Evolutionary conservation across 2,888 invertebrate genomes (phyloP), one percentile per base, ranked within the genome.

Genomic region (Nymphalis c-album): DNA sequence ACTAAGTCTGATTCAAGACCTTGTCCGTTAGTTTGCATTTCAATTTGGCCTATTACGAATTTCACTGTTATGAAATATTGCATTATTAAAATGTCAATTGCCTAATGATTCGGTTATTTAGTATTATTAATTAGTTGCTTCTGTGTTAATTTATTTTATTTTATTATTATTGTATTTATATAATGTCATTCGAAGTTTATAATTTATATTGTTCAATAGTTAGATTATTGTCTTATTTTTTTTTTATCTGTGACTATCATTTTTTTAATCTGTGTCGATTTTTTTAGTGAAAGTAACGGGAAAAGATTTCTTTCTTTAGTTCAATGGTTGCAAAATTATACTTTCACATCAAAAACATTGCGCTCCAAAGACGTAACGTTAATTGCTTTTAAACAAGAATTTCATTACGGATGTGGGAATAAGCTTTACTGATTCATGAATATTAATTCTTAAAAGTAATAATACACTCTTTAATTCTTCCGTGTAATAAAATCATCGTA

Each of bases 21-120:
- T 66, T 60, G 65, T 61, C 60, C 8, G 48, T 61, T 61, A 64
- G 46, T 64, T 64, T 51, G 31, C 66, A 66, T 66, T 66, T 66
- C 65, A 66, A 61, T 66, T 66, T 66, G 31, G 66, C 66, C 66
- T 66, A 61, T 66, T 66, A 66, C 66, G 55, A 61, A 61, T 78
- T 77, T 77, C 75, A 74, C 75, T 72, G 73, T 78, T 78, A 77
- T 77, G 78, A 78, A 77, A 77, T 64, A 64, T 72, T 69, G 76
- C 77, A 73, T 73, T 75, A 75, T 72, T 75, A 72, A 76, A 74
- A 74, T 73, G 74, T 70, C 72, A 71, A 74, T 77, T 77, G 76
- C 75, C 60, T 67, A 73, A 71, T 63, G 67, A 64, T 67, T 73
- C 67, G 63, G 60, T 63, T 58, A 68, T 59, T 61, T 31, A 45